A percentile compares a stretch with the other conserved stretches of the same genome.
Conservation (phyloP, 2,797 vertebrate species). For the Mormyrus hasselquistii region DNA sequence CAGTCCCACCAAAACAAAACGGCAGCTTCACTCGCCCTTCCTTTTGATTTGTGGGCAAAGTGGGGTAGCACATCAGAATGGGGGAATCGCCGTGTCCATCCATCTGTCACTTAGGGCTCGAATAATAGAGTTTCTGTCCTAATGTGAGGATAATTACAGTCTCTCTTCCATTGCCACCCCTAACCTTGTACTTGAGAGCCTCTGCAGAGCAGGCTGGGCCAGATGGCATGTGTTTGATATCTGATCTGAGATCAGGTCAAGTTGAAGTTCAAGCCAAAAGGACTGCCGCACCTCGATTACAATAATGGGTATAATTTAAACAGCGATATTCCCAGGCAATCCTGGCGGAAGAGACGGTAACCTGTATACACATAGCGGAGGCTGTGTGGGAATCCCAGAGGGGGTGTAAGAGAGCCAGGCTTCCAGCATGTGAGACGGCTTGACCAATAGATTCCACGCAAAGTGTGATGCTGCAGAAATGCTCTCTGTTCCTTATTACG, state of each 20-base stretch:
- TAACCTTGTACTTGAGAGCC: constrained; percentile 65
- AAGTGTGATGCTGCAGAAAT: constrained; percentile 1
- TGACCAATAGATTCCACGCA: not conserved
- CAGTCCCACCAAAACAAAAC: constrained; percentile 34
- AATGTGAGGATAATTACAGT: constrained; percentile 73
- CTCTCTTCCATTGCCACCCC: constrained; percentile 71
- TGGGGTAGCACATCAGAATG: constrained; percentile 63
- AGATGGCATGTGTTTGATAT: constrained; percentile 73
- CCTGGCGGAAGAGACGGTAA: constrained; percentile 36
- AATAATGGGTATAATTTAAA: constrained; percentile 61
- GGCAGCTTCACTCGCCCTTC: constrained; percentile 35
- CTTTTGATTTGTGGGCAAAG: constrained; percentile 38
- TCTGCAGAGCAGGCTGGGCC: constrained; percentile 59
- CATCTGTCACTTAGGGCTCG: constrained; percentile 70
- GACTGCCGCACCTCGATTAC: constrained; percentile 39
- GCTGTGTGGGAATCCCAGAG: constrained; percentile 24
- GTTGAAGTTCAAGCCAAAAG: constrained; percentile 75
- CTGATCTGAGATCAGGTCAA: constrained; percentile 68
- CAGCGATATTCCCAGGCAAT: constrained; percentile 44
- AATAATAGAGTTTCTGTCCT: constrained; percentile 74
- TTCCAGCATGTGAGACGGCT: constrained; percentile 29
- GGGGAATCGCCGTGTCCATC: constrained; percentile 52
- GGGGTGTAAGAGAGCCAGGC: constrained; percentile 29
- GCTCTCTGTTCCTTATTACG: not conserved
- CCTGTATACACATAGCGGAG: constrained; percentile 46